Evolutionary conservation across 2,113 vertebrate genomes (phyloP), one percentile per base, ranked within the genome.

Genomic region (Phalacrocorax pelagicus): DNA sequence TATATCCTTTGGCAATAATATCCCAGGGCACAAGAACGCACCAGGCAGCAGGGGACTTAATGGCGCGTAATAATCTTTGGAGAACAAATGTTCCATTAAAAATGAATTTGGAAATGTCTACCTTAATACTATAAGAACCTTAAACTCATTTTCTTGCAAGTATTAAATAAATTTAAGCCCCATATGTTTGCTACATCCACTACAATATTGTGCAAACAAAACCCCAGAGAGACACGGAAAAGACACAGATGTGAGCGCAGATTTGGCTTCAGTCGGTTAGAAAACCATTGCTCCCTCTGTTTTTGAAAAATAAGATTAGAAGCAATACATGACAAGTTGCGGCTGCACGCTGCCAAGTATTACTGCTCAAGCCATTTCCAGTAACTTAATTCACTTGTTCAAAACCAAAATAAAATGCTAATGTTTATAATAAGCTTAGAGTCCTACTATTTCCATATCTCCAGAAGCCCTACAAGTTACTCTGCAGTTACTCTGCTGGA

Each of bases 1-100:
- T 94, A 80, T 86, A 62, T 91, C 89, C 87, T 55, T 77, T 29
- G 78, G 92, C 81, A 80, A 44, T 62, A 89, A 86, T 40, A 91
- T 74, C 85, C 51, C 84, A 51, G 47, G 86, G 79, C 87, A 90
- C 1, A 1, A 88, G 88, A 89, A 92, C 2, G 6, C 58, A 88
- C 40, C 52, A 81, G 49, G 36, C 83, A 86, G 81, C 58, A n/a
- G 61, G 82, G 66, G 79, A 87, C 83, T 92, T 95, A 97, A 96
- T 91, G 94, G 81, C 0, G 17, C 29, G 9, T 89, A 88, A 97
- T 90, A 89, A 95, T 88, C 92, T 92, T 90, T 62, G 72, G 91
- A 96, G 89, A 97, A 97, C 92, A 97, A 97, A 95, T 83, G 92
- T 94, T 93, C 96, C 89, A 97, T 89, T 95, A 96, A 96, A 94